Base-by-base conservation (phyloP, 2,888 invertebrate species). In the Gnatocerus cornutus region DNA sequence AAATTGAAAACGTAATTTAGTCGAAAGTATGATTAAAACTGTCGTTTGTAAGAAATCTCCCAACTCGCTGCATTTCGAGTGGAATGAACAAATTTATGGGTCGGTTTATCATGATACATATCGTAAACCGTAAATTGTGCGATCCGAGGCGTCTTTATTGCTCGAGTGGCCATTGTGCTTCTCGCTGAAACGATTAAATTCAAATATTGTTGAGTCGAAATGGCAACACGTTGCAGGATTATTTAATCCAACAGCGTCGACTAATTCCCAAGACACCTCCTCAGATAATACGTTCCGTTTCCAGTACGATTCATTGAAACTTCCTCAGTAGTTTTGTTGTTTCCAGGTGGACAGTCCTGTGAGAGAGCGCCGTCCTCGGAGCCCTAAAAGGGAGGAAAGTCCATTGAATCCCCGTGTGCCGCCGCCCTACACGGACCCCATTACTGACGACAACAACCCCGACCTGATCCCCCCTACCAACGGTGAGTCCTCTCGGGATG, bases 401-500 rank as follows among this genome's bases (percentile, higher is more conserved):
- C 82, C 82, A 29, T 73, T 83, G 61, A 81, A 83, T 73, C 79
- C 84, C 64, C 80, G 80, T 55, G 81, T 82, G 71, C 81, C 83
- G 68, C 81, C 82, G 56, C 79, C 81, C 46, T 83, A 82, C 72
- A 83, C 83, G 59, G 84, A 84, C 74, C 76, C 80, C 63, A 76
- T 81, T 68, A 77, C 82, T 41, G 85, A 85, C 72, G 85, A 85
- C 73, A 85, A 84, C 78, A 85, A 85, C 77, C 85, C 85, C 29
- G 85, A 85, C 77, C 80, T 85, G 39, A 85, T 85, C 75, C 84
- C 84, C 59, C 84, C 84, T 21, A 84, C 82, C 75, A 85, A 84
- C 74, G 85, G 85, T 84, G 76, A 82, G 78, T 76, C 52, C 55
- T 9, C 52, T 4, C 21, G 61, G 41, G 46, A 62, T 8, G 56